Base-by-base conservation (phyloP, 2,797 vertebrate species). In the Acipenser oxyrinchus region DNA sequence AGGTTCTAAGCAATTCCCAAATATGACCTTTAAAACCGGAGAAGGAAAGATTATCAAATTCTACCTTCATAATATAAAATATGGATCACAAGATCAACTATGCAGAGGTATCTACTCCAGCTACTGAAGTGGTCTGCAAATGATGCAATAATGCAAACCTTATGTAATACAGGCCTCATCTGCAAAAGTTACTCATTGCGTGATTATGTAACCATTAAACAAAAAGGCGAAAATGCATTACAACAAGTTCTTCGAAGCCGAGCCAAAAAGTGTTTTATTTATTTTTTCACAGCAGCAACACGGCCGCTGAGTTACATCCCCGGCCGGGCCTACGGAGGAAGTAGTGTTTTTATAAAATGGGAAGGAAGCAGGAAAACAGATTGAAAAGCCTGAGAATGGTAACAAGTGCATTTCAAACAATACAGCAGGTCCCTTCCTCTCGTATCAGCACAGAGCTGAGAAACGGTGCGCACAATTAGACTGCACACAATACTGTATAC, bases 311-410 rank as follows among this genome's bases (percentile, higher is more conserved):
- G 60, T 68, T 70, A 73, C 57, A 48, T 70, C 68, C 55, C n/a
- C 71, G 10, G 3, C 68, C 8, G 65, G 13, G 76, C 77, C 68
- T 71, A 74, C 79, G 71, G 78, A 80, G 83, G 86, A 87, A 84
- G 79, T 57, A 77, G 84, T 79, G 83, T 82, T 86, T 81, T 74
- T 83, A 83, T 83, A 79, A 79, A 15, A 79, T 81, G 88, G 91
- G 93, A 93, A 94, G 90, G 90, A 92, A 92, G 90, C 69, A 81
- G 78, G 90, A 85, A 91, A 93, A 90, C 90, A 88, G 89, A 90
- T 86, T 91, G 81, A 88, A 84, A 85, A 65, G 72, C 81, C 82
- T 79, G 86, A 86, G 88, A 84, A 81, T 68, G 81, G 80, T 76
- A 82, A 84, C 81, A 83, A 83, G 81, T 77, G 81, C 37, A 8